Evolutionary conservation across 2,888 invertebrate genomes (phyloP).

Genomic region (Torymus tubicola): DNA sequence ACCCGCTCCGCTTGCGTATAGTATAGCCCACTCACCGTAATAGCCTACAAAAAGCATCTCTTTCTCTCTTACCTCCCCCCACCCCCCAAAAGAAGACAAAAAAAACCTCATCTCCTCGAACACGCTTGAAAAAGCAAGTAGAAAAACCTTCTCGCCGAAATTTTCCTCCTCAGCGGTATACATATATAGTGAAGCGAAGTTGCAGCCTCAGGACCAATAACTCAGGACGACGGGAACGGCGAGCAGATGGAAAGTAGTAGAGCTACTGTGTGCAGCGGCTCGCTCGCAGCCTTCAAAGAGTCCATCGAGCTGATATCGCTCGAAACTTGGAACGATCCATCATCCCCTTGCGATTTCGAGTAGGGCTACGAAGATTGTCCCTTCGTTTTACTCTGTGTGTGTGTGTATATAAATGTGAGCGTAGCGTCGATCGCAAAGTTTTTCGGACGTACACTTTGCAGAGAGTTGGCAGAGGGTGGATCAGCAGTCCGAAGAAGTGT

Average conservation of each 20-base stretch:
- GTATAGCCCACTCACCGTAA: too few species aligned
- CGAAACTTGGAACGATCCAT: constrained; percentile 56
- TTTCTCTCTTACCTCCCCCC: neutral
- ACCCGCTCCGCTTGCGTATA: too few species aligned
- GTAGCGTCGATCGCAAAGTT: constrained; percentile 18
- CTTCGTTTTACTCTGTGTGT: neutral
- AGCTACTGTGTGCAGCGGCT: neutral
- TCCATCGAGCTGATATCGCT: constrained; percentile 46
- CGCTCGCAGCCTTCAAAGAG: constrained; percentile 54
- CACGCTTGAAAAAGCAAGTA: neutral
- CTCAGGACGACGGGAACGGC: constrained; percentile 42
- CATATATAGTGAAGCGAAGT: neutral
- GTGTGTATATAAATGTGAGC: constrained; percentile 39
- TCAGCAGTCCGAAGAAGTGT: neutral
- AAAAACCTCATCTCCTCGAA: neutral
- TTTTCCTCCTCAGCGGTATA: neutral
- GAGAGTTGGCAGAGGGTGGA: neutral
- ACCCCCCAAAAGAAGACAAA: neutral
- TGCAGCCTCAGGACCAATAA: constrained; percentile 51
- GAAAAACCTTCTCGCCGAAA: neutral
- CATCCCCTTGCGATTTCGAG: constrained; percentile 45
- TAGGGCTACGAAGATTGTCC: constrained; percentile 38
- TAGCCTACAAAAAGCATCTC: neutral
- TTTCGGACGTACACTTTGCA: constrained; percentile 37
- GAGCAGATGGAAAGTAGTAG: constrained; percentile 50